Base-by-base conservation (phyloP, 1,140 invertebrate species). In the Achroia grisella region DNA sequence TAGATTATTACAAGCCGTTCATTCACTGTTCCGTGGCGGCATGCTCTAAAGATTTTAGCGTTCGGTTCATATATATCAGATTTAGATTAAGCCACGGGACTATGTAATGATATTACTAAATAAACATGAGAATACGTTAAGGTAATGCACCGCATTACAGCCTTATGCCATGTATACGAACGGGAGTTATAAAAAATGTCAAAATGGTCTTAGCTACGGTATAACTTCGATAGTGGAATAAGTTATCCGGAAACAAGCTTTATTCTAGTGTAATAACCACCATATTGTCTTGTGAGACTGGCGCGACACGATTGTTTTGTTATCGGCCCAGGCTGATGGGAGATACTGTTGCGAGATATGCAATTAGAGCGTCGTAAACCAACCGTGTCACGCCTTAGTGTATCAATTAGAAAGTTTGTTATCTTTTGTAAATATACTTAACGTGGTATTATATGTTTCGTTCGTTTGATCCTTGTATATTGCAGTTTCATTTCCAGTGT, bases 141-240 rank as follows among this genome's bases (percentile, higher is more conserved):
- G 48, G 68, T 69, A 69, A 71, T 71, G 68, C 62, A 29, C 30
- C 29, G 65, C 70, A 81, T 84, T 81, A 75, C 80, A 69, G 81
- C 81, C 81, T 85, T 85, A 84, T 69, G 64, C 65, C 66, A 79
- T 77, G 80, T 84, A 84, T 84, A 84, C 80, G 80, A 84, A 62
- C 55, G 71, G 64, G 65, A 76, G 72, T 66, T 76, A 70, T 71
- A 67, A 66, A n/a, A 67, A 66, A 62, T 63, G 70, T 69, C 64
- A 62, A 67, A 71, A 65, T 62, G 71, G 61, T 70, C 67, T 64
- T 75, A 69, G 62, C 62, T 65, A 53, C 60, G 64, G 61, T 71
- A 23, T 56, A 69, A 64, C 62, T 74, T 70, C 57, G 58, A 66
- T 72, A 68, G 66, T 66, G 56, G 51, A 61, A 69, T 69, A 52